A percentile compares a stretch with the other conserved stretches of the same genome.
phyloP scores from a whole-genome alignment of 1,140 invertebrate species.

The Anastrepha obliqua region DNA sequence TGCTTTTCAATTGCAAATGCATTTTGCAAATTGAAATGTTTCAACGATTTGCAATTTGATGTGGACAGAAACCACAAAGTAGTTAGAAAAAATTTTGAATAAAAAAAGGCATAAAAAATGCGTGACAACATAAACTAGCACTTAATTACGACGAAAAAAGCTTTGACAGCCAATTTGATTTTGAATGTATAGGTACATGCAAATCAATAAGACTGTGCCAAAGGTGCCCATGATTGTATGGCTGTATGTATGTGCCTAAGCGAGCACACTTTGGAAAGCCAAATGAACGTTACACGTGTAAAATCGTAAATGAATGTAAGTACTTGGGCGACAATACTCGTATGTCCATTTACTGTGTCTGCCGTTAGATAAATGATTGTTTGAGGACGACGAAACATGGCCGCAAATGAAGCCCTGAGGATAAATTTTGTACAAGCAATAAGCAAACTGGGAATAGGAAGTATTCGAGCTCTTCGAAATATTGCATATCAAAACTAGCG shows the following conservation, averaged over 20 bases:
- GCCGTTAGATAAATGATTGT: neutral
- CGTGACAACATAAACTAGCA: constrained; percentile 35
- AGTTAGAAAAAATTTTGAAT: neutral
- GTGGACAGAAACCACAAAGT: neutral
- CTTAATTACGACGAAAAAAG: constrained; percentile 32
- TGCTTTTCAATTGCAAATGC: neutral
- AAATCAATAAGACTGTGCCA: neutral
- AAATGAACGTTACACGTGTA: neutral
- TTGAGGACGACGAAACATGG: neutral
- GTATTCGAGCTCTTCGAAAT: no score
- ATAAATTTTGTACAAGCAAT: neutral
- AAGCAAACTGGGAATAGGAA: neutral
- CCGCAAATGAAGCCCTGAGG: constrained; percentile 22
- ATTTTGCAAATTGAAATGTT: constrained; percentile 29
- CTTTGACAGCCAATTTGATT: constrained; percentile 19
- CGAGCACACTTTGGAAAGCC: no score
- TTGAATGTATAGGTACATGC: neutral
- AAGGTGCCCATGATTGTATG: neutral
- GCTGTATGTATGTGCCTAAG: neutral
- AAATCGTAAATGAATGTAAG: neutral
- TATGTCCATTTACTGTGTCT: neutral
- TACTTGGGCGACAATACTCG: neutral
- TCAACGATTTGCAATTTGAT: neutral
- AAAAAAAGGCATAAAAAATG: constrained; percentile 15
- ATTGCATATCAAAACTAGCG: no score